Evolutionary conservation across 2,888 invertebrate genomes (phyloP), one percentile per base, ranked within the genome.

Genomic region (Mythimna vitellina): DNA sequence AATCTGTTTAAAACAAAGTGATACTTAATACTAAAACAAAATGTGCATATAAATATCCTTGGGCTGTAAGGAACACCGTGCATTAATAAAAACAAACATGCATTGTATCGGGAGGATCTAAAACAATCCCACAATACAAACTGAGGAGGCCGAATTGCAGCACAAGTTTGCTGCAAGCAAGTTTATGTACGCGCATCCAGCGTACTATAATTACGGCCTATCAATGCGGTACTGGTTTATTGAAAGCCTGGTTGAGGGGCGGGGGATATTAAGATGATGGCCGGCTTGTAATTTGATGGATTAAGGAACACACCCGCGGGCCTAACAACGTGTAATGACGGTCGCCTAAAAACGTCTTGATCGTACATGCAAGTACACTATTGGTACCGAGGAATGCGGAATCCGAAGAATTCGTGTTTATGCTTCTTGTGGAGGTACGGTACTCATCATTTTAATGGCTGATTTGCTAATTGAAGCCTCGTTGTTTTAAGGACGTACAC

Each of bases 221-320:
- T 95, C 95, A 93, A 93, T 92, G 95, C 95, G 95, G 96, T 92
- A 92, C 93, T 88, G 94, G 92, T 91, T 95, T 95, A 95, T 96
- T 95, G 95, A 95, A 95, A 95, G 94, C 92, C 92, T 89, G 90
- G 86, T 81, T 87, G 89, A 90, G 92, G 93, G 96, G 95, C 95
- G 95, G 95, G 91, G 93, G 92, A 93, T 93, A 96, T 96, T 96
- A 96, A 93, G 93, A 92, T 93, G 94, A 94, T 94, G 91, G 91
- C 92, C 91, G 94, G 93, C 94, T 94, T 91, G 94, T 95, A 95
- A 96, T 96, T 96, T 95, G 95, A 94, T 93, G 93, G 93, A 95
- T 94, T 93, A 93, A 93, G 94, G 95, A 93, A 94, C 91, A 93
- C 92, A 93, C 93, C 94, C 94, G 94, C 91, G 83, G 92, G 92